Percentiles rank a stretch among this genome's conserved stretches.
phyloP scores from a whole-genome alignment of 2,888 invertebrate species.

The Xanthorhoe spadicearia region DNA sequence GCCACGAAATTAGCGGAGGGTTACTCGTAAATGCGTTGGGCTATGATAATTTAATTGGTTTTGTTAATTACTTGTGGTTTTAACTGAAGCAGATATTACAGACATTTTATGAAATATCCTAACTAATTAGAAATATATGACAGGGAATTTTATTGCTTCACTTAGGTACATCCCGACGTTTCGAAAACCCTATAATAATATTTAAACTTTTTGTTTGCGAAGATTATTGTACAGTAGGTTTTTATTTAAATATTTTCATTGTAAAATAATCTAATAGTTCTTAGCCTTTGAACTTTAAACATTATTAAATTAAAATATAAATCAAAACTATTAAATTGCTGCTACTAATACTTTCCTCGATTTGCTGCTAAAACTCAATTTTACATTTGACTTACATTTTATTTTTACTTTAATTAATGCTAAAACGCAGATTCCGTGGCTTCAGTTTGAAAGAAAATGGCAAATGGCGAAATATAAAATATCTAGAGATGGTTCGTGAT shows the following conservation, averaged over 20 bases:
- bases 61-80: not conserved
- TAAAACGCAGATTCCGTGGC: slow-evolving; percentile 17
- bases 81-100: not conserved
- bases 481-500: slow-evolving; percentile 50
- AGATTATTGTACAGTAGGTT: too few relatives aligned
- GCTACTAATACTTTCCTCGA: not conserved
- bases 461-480: slow-evolving; percentile 52
- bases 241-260: too few relatives aligned
- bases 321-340: not conserved
- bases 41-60: slow-evolving; percentile 9
- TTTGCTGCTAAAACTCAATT: too few relatives aligned
- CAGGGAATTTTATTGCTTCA: not conserved
- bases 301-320: too few relatives aligned
- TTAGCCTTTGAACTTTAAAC: too few relatives aligned
- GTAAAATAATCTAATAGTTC: too few relatives aligned
- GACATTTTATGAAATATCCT: not conserved
- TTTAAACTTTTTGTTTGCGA: too few relatives aligned
- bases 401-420: not conserved
- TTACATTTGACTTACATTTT: too few relatives aligned
- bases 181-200: too few relatives aligned
- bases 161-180: too few relatives aligned
- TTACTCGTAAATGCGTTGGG: slow-evolving; percentile 1
- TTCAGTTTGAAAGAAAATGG: slow-evolving; percentile 46
- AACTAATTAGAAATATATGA: too few relatives aligned
- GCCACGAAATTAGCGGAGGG: slow-evolving; percentile 24